phyloP scores from a whole-genome alignment of 2,113 vertebrate species.

The Chroicocephalus ridibundus region DNA sequence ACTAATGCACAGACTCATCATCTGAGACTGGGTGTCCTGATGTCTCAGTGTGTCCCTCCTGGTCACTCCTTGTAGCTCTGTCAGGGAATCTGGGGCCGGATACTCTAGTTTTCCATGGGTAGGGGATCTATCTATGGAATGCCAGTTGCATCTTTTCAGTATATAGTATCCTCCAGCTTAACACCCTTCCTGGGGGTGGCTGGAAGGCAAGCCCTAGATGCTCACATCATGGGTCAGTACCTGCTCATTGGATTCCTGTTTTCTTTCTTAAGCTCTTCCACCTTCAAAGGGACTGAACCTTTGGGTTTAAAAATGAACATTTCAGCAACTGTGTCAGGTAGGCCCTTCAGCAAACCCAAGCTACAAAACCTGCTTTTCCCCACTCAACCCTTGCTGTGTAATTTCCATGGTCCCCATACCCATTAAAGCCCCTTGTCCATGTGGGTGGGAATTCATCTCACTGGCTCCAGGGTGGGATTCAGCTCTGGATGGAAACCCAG shows the following conservation, averaged over 20 bases:
- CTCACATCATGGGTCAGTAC: background rate
- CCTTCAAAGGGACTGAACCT: background rate
- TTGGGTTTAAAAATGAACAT: background rate
- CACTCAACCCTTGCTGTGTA: background rate
- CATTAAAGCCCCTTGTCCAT: background rate
- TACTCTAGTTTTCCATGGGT: background rate
- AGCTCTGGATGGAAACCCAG: background rate
- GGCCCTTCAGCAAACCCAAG: background rate
- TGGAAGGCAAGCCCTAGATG: background rate
- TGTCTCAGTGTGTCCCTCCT: background rate
- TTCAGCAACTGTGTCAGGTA: background rate
- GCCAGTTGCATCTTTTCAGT: background rate
- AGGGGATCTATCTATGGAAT: background rate
- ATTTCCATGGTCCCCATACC: background rate
- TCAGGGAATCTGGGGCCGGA: background rate
- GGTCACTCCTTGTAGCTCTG: background rate
- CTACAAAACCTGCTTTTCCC: background rate
- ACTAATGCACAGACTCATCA: background rate
- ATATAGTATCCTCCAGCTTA: background rate
- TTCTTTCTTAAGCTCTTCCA: background rate
- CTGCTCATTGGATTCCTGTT: background rate
- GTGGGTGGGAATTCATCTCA: background rate
- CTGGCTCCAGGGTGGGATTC: background rate
- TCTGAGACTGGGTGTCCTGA: background rate
- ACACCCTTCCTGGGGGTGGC: background rate